These are phyloP conservation scores for Scelioninae gen. 2 DNA, from an alignment of 2,888 invertebrate genomes.

Conservation along the genomic window DNA sequence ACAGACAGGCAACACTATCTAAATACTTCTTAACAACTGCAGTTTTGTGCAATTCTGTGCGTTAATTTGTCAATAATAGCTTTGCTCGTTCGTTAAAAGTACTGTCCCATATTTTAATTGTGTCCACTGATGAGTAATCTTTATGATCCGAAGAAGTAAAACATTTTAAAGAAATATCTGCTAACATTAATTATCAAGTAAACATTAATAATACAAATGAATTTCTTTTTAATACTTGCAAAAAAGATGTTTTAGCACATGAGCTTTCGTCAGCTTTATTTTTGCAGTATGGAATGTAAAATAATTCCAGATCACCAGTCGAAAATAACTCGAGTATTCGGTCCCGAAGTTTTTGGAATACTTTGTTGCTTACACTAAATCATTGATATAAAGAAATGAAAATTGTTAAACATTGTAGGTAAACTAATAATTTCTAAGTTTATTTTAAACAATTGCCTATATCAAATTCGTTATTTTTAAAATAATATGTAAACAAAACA, in stretches of 20 bases:
- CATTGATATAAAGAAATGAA: too few species aligned
- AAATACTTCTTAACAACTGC: not conserved
- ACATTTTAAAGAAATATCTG: not conserved
- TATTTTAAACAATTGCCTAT: too few species aligned
- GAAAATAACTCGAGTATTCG: not conserved
- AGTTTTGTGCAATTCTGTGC: not conserved
- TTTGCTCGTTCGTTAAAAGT: not conserved
- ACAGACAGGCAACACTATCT: not conserved
- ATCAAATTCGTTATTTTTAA: too few species aligned
- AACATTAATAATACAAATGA: too few species aligned
- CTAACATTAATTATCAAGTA: too few species aligned
- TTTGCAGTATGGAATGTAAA: not conserved
- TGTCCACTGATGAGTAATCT: not conserved
- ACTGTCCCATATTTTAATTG: not conserved
- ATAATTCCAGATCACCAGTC: not conserved
- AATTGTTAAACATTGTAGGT: too few species aligned
- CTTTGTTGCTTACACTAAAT: constrained; percentile 6
- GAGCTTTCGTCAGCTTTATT: not conserved
- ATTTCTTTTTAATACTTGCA: too few species aligned
- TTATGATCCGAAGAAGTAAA: not conserved
- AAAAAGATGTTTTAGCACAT: not conserved
- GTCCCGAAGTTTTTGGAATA: not conserved
- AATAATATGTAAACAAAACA: too few species aligned
- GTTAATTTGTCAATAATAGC: not conserved
- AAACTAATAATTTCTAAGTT: too few species aligned